Percentiles rank a stretch among this genome's conserved stretches.
Conservation (phyloP, 2,797 vertebrate genomes). For the Cichlasoma orientale region DNA sequence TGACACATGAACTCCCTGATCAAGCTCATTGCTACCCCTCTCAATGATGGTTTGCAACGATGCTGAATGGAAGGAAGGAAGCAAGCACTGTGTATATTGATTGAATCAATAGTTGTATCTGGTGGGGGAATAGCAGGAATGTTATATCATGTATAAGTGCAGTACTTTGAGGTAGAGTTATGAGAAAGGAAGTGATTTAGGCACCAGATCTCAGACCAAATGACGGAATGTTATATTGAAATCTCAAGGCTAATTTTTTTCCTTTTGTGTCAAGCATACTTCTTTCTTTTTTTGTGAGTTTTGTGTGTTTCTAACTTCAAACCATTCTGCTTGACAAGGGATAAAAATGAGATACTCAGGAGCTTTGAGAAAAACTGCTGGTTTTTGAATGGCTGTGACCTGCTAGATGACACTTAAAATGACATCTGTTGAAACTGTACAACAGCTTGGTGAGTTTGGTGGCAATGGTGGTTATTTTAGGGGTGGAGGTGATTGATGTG, state of each 20-base stretch:
- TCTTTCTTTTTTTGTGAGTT: neutral
- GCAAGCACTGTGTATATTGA: constrained; percentile 17
- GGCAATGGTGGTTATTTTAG: constrained; percentile 22
- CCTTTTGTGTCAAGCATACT: neutral
- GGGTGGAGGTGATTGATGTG: constrained; percentile 21
- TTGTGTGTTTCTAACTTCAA: neutral
- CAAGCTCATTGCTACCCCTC: constrained; percentile 29
- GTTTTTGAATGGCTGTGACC: neutral
- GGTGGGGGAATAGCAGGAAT: constrained; percentile 12
- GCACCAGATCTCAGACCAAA: constrained; percentile 3
- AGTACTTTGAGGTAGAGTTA: neutral
- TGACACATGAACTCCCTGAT: constrained; percentile 61
- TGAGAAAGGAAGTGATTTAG: neutral
- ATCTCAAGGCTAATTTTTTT: constrained; percentile 15
- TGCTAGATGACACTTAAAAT: constrained; percentile 18
- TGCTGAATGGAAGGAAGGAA: constrained; percentile 39
- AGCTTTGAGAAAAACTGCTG: neutral
- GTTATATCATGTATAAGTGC: constrained; percentile 19
- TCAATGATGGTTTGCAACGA: constrained; percentile 26
- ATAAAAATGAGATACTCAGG: neutral
- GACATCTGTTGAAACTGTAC: constrained; percentile 12
- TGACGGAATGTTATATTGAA: constrained; percentile 5
- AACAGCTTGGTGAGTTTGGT: constrained; percentile 24
- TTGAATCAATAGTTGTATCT: constrained; percentile 20
- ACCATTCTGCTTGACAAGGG: neutral